Evolutionary conservation across 2,797 vertebrate genomes (phyloP).

Genomic region (Chaetodon trifasciatus): DNA sequence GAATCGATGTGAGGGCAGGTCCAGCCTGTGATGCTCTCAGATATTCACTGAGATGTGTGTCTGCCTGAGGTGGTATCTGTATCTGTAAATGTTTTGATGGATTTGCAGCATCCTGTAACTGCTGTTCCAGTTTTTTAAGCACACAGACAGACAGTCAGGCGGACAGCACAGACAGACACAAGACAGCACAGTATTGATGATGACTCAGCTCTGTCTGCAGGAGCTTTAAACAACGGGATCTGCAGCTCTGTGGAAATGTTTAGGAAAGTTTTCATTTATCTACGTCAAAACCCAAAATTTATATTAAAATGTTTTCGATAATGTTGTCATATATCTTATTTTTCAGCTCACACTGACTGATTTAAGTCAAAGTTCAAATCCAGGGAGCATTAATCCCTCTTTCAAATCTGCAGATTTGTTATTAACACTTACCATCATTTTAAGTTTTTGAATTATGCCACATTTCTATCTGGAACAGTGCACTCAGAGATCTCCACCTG

Average conservation of each 20-base stretch:
- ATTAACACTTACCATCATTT: background rate
- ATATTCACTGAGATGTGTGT: constrained; percentile 69
- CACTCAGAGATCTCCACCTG: no score
- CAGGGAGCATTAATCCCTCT: background rate
- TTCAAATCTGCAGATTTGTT: background rate
- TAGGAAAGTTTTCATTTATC: background rate
- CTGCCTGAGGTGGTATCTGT: constrained; percentile 70
- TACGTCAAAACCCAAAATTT: background rate
- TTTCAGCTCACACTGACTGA: background rate
- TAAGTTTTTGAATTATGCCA: background rate
- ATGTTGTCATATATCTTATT: background rate
- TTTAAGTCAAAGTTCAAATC: constrained; percentile 7
- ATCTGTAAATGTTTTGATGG: constrained; percentile 75
- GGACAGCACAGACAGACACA: constrained; percentile 15
- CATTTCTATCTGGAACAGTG: background rate
- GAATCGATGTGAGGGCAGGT: constrained; percentile 68
- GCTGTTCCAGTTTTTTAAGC: constrained; percentile 52
- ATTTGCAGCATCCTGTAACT: constrained; percentile 67
- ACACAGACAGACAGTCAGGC: constrained; percentile 27
- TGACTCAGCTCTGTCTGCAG: constrained; percentile 16
- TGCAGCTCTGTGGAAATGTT: background rate
- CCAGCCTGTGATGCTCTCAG: constrained; percentile 66
- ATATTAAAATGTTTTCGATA: background rate
- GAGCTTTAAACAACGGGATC: constrained; percentile 12
- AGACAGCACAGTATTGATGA: constrained; percentile 12